These are phyloP conservation scores for Xiphophorus hellerii DNA, from an alignment of 2,113 vertebrate genomes.

Conservation along the genomic window DNA sequence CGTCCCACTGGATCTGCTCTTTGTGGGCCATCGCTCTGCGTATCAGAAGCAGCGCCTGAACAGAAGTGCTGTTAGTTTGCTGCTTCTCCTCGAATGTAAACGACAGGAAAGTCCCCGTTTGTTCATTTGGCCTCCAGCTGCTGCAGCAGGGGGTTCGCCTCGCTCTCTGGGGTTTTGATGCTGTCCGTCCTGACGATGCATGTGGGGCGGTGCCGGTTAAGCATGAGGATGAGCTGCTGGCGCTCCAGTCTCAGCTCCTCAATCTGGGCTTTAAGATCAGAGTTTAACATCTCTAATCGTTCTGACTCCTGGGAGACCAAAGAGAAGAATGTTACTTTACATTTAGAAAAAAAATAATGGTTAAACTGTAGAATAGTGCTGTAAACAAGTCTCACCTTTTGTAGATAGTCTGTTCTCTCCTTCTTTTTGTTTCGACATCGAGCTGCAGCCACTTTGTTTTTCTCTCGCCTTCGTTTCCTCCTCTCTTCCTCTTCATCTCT, in stretches of 20 bases:
- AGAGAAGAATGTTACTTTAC: background rate
- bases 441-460: constrained; percentile 97
- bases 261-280: constrained; percentile 94
- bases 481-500: constrained; percentile 93
- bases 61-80: constrained; percentile 74
- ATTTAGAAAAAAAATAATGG: background rate
- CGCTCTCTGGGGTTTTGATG: constrained; percentile 88
- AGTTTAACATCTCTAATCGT: constrained; percentile 93
- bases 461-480: constrained; percentile 93
- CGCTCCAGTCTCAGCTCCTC: constrained; percentile 95
- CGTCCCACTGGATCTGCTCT: constrained; percentile 51
- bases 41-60: constrained; percentile 47
- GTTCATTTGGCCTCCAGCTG: constrained; percentile 89
- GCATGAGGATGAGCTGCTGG: constrained; percentile 95
- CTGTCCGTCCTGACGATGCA: constrained; percentile 95
- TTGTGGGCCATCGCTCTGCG: constrained; percentile 34
- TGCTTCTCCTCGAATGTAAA: constrained; percentile 54
- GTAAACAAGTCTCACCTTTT: constrained; percentile 81
- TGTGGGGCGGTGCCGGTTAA: constrained; percentile 93
- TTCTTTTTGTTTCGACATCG: constrained; percentile 99
- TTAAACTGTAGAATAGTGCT: background rate
- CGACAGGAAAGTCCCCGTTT: constrained; percentile 28
- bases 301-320: constrained; percentile 87
- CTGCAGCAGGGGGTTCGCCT: constrained; percentile 89
- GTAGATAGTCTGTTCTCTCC: constrained; percentile 94